Evolutionary conservation across 2,888 invertebrate species (phyloP).

Genomic region (Drosophila aldrichi): DNA sequence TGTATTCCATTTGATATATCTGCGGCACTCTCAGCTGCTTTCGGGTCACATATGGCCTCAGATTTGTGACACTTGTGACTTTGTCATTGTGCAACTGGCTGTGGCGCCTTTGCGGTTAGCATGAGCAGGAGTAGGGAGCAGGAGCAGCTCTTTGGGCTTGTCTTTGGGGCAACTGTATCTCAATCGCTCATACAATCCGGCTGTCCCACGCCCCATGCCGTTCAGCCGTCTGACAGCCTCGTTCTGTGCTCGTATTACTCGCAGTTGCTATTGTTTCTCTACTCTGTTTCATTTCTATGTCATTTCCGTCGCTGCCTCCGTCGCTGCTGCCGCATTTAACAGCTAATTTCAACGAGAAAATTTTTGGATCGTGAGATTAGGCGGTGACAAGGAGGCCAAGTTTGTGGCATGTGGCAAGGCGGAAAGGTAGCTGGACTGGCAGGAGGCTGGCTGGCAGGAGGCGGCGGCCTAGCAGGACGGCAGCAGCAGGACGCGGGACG

Average conservation of each 20-base stretch:
- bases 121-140: not conserved
- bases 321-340: conserved; percentile 63
- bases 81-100: conserved; percentile 40
- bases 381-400: conserved; percentile 60
- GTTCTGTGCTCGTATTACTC: conserved; percentile 35
- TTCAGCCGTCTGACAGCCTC: conserved; percentile 10
- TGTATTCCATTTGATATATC: too few relatives aligned
- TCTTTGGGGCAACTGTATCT: conserved; percentile 23
- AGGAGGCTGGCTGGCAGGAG: too few relatives aligned
- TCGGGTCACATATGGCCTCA: conserved; percentile 2
- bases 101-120: conserved; percentile 41
- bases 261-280: conserved; percentile 68
- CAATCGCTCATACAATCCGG: not conserved
- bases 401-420: conserved; percentile 23
- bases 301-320: conserved; percentile 62
- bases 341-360: conserved; percentile 75
- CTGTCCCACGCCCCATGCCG: not conserved
- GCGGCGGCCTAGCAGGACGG: too few relatives aligned
- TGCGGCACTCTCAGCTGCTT: not conserved
- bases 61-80: conserved; percentile 35
- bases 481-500: too few relatives aligned
- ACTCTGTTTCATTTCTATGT: conserved; percentile 81
- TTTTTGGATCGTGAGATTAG: conserved; percentile 80
- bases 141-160: conserved; percentile 6
- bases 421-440: not conserved